Base-by-base conservation (phyloP, 1,140 invertebrate genomes). In the Heliconius melpomene region DNA sequence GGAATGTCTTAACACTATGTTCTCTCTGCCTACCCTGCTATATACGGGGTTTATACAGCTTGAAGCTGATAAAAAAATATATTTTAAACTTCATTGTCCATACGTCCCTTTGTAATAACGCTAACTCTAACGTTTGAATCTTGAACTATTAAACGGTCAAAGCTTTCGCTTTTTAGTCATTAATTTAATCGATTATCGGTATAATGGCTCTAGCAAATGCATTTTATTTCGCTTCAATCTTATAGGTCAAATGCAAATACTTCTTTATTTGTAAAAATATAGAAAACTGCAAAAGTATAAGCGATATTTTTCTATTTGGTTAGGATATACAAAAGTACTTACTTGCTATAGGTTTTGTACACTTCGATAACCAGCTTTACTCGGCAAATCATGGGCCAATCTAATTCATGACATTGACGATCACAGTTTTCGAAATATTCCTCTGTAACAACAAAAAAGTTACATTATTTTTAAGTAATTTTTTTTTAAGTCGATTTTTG, bases 301-400 rank as follows among this genome's bases (percentile, higher is more conserved):
- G 50, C 50, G 32, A 32, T 32, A 36, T 36, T 36, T 52, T 18
- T 52, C 18, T 18, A 18, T 52, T 52, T 18, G 16, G 16, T 52
- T 52, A 18, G 13, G 18, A 16, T 46, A 46, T 11, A 18, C 18
- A 20, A 8, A 23, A 23, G 46, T 74, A 89, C 95, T 94, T 94
- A 96, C 96, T 96, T 96, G 94, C 96, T 96, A 71, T 96, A 94
- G 9, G 96, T 95, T 88, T 96, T 96, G 82, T 96, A 96, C 73
- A 96, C 95, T 91, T 97, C 96, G 29, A 97, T 92, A 18, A 95
- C 96, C 50, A 97, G 88, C 92, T 97, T 97, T n/a, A 97, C 95
- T 57, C 97, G 93, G 86, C 97, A 97, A 86, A 97, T 97, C 96
- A 97, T 97, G 1, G 97, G 97, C 96, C 96, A 97, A 85, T 97